Evolutionary conservation across 2,888 invertebrate genomes (phyloP).

Genomic region (Ptychoptera contaminata): DNA sequence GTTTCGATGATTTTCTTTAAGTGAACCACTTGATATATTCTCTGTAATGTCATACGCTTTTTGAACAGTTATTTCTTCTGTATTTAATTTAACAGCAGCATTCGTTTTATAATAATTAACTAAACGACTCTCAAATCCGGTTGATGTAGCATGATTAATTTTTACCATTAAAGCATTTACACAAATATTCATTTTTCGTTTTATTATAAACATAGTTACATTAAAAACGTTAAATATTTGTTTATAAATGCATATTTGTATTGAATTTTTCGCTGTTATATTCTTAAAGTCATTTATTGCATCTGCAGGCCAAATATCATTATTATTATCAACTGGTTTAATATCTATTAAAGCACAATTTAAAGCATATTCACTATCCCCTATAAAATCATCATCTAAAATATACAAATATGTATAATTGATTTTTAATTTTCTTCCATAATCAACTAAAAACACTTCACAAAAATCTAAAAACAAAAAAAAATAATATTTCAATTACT

Average conservation of each 20-base stretch:
- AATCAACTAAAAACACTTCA: too few relatives aligned
- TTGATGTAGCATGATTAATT: conserved; percentile 32
- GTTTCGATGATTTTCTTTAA: background rate
- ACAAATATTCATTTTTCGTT: conserved; percentile 27
- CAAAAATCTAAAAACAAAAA: too few relatives aligned
- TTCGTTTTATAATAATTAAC: conserved; percentile 6
- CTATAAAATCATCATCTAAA: conserved; percentile 10
- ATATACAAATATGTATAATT: too few relatives aligned
- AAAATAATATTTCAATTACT: too few relatives aligned
- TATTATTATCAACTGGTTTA: conserved; percentile 23
- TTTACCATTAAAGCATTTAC: conserved; percentile 37
- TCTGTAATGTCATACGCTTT: background rate
- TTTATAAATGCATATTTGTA: conserved; percentile 29
- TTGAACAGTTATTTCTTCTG: background rate
- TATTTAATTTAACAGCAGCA: background rate
- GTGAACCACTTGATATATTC: background rate
- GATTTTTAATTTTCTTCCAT: too few relatives aligned
- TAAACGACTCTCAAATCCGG: conserved; percentile 22
- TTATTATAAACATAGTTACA: conserved; percentile 29
- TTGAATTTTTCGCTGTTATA: conserved; percentile 20
- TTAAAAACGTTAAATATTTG: too few relatives aligned
- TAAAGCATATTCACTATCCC: conserved; percentile 16
- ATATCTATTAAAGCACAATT: conserved; percentile 29
- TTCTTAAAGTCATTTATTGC: conserved; percentile 26
- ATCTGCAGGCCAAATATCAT: conserved; percentile 25